A percentile compares a stretch with the other conserved stretches of the same genome.
Conservation (phyloP, 30 jellyfish, hydroid and myxozoan genomes). For the Hydractinia echinata region DNA sequence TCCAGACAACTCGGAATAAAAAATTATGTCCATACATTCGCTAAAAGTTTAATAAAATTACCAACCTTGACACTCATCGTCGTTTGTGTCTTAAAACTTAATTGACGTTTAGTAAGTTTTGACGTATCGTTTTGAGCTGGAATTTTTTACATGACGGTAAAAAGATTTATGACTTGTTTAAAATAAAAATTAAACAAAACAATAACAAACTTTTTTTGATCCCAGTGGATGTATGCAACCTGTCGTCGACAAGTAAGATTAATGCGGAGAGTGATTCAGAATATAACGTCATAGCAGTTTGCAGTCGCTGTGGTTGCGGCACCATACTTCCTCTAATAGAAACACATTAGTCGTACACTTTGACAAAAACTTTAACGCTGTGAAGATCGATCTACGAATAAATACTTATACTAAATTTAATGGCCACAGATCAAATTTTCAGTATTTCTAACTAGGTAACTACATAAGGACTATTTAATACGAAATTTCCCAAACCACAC, state of each 20-base stretch:
- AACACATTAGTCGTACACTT: neutral
- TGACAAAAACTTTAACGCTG: neutral
- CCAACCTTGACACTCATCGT: neutral
- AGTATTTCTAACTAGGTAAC: too few species aligned
- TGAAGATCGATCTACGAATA: neutral
- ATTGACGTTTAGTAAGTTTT: neutral
- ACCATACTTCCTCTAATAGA: conserved; percentile 65
- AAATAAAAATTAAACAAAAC: neutral
- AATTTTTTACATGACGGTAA: neutral
- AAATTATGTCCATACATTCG: too few species aligned
- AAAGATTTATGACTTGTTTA: too few species aligned
- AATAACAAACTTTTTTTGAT: conserved; percentile 45
- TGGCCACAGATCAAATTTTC: too few species aligned
- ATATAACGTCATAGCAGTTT: conserved; percentile 87
- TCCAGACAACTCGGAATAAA: too few species aligned
- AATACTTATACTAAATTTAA: too few species aligned
- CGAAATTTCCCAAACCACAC: too few species aligned
- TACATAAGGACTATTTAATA: too few species aligned
- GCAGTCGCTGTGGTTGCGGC: conserved; percentile 91
- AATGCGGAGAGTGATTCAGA: conserved; percentile 79
- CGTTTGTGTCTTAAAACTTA: neutral
- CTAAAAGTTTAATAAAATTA: too few species aligned
- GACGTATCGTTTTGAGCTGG: neutral
- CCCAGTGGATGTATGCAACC: conserved; percentile 70
- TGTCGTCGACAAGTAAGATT: conserved; percentile 67